phyloP scores from a whole-genome alignment of 2,888 invertebrate genomes.

The Penaeus monodon region DNA sequence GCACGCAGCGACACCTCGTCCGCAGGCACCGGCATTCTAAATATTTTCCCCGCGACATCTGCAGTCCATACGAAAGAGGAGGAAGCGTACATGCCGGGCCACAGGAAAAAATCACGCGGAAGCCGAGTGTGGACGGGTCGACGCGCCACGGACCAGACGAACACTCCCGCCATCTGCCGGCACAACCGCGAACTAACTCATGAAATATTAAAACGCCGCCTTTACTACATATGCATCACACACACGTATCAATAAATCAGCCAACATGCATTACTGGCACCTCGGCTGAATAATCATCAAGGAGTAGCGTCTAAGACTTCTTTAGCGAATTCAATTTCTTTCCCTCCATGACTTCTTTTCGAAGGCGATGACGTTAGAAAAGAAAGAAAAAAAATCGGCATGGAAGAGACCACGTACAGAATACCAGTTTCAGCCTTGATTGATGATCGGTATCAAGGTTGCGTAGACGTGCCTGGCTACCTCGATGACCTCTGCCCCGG shows the following conservation, averaged over 20 bases:
- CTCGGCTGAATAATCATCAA: no score
- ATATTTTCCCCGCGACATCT: conserved; percentile 36
- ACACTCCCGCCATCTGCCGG: conserved; percentile 52
- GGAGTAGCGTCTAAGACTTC: no score
- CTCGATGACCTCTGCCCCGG: conserved; percentile 22
- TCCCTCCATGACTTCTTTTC: no score
- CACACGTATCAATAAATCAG: no score
- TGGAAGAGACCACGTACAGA: conserved; percentile 4
- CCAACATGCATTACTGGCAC: no score
- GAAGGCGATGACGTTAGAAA: not conserved
- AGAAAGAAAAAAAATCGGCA: not conserved
- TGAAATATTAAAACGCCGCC: conserved; percentile 10
- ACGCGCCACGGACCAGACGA: conserved; percentile 17
- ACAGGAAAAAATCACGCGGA: not conserved
- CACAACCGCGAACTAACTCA: conserved; percentile 24
- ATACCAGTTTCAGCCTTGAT: conserved; percentile 27
- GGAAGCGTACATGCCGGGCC: not conserved
- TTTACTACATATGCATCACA: conserved; percentile 18
- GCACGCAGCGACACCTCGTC: conserved; percentile 41
- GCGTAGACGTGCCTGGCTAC: conserved; percentile 21
- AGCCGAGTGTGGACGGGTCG: not conserved
- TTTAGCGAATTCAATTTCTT: no score
- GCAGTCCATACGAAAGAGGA: conserved; percentile 6
- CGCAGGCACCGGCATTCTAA: conserved; percentile 40
- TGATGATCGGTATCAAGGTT: conserved; percentile 42